A percentile compares a stretch with the other conserved stretches of the same genome.
Conservation (phyloP, 2,888 invertebrate species). For the Caenorhabditis sp. region DNA sequence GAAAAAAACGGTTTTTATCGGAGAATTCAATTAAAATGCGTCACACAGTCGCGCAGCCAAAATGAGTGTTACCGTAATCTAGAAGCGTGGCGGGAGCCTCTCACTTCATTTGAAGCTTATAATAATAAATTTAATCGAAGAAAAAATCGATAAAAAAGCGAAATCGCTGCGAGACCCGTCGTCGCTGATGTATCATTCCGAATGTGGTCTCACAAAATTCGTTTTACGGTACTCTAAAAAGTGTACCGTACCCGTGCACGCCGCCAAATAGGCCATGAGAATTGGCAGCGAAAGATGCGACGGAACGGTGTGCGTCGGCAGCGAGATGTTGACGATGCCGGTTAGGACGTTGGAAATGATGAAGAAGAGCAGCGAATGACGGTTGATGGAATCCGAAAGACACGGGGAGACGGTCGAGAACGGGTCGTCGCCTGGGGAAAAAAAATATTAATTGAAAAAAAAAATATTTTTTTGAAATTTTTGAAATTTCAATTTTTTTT, state of each 20-base stretch:
- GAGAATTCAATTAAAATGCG: no score
- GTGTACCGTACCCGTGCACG: constrained; percentile 30
- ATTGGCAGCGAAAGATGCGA: constrained; percentile 31
- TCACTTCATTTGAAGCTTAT: no score
- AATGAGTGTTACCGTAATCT: no score
- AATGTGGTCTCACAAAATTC: constrained; percentile 29
- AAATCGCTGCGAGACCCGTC: background rate
- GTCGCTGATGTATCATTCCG: constrained; percentile 18
- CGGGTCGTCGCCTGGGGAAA: constrained; percentile 69
- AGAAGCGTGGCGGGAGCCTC: no score
- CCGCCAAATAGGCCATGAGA: constrained; percentile 19
- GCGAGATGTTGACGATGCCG: constrained; percentile 85
- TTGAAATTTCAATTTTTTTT: background rate
- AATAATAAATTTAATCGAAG: background rate
- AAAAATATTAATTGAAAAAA: no score
- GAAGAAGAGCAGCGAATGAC: constrained; percentile 89
- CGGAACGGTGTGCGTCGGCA: constrained; percentile 14
- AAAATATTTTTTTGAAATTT: background rate
- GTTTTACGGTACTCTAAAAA: constrained; percentile 52
- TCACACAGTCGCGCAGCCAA: no score
- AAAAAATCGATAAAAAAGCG: background rate
- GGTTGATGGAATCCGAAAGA: constrained; percentile 73
- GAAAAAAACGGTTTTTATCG: no score
- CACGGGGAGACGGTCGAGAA: constrained; percentile 71
- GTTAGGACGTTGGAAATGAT: constrained; percentile 91